A percentile compares a stretch with the other conserved stretches of the same genome.
These are phyloP conservation scores for Melanostoma mellinum DNA, from an alignment of 2,888 invertebrate species.

Conservation along the genomic window DNA sequence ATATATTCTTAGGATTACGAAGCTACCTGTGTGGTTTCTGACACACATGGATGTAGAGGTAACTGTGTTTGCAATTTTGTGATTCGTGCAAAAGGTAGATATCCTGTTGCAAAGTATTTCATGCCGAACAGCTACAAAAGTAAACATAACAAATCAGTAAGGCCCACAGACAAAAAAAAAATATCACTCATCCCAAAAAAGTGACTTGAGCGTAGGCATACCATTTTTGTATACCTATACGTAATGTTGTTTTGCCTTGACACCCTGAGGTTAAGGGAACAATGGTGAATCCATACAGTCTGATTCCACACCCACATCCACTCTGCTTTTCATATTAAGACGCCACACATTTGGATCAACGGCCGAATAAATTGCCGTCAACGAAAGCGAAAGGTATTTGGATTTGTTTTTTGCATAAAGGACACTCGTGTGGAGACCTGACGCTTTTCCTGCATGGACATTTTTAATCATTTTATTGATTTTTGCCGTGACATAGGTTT, in stretches of 20 bases:
- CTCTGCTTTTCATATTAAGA: slow-evolving; percentile 25
- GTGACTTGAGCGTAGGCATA: slow-evolving; percentile 2
- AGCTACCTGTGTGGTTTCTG: too few relatives aligned
- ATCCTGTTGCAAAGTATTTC: slow-evolving; percentile 39
- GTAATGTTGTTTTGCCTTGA: slow-evolving; percentile 12
- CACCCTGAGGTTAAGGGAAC: slow-evolving; percentile 25
- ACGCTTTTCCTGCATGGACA: slow-evolving; percentile 17
- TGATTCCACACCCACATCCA: neutral
- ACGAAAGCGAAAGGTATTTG: slow-evolving; percentile 50
- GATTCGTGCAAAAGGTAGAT: slow-evolving; percentile 59
- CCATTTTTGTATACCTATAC: neutral
- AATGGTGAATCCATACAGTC: slow-evolving; percentile 22
- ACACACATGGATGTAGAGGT: too few relatives aligned
- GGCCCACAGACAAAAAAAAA: slow-evolving; percentile 21
- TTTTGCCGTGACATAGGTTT: slow-evolving; percentile 41
- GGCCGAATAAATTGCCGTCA: slow-evolving; percentile 39
- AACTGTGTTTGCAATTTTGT: slow-evolving; percentile 49
- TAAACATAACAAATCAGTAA: slow-evolving; percentile 62
- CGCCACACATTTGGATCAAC: slow-evolving; percentile 27
- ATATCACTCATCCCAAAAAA: slow-evolving; percentile 35
- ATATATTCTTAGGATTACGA: too few relatives aligned
- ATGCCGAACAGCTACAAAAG: slow-evolving; percentile 50
- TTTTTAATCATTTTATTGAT: slow-evolving; percentile 53
- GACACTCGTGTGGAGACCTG: slow-evolving; percentile 23
- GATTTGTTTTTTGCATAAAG: slow-evolving; percentile 38